A percentile compares a stretch with the other conserved stretches of the same genome.
These are phyloP conservation scores for Trissolcus brochymenae DNA, from an alignment of 2,888 invertebrate species.

Conservation along the genomic window DNA sequence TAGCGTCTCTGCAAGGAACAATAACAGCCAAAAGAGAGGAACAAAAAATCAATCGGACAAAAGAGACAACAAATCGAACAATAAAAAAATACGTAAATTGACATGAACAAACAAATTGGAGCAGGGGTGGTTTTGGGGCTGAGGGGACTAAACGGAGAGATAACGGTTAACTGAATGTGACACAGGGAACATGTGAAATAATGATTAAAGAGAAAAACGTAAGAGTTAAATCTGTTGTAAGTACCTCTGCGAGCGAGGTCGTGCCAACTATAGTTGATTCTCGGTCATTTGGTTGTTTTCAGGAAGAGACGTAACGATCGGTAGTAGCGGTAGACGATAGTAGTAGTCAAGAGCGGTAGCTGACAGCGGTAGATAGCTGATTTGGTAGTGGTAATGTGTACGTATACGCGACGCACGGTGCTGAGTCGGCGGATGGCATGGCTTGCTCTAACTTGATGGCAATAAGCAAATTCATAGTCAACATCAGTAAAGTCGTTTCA, in stretches of 20 bases:
- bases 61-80: conserved; percentile 1
- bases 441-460: conserved; percentile 75
- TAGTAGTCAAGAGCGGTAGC: conserved; percentile 68
- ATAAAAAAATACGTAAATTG: conserved; percentile 10
- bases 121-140: neutral
- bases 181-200: conserved; percentile 30
- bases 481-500: conserved; percentile 55
- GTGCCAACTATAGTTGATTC: conserved; percentile 74
- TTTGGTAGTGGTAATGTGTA: conserved; percentile 75
- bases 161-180: neutral
- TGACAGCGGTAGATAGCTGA: conserved; percentile 72
- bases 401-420: conserved; percentile 75
- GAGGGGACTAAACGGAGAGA: neutral
- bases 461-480: conserved; percentile 66
- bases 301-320: conserved; percentile 74
- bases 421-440: conserved; percentile 73
- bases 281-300: conserved; percentile 69
- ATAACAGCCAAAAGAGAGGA: conserved; percentile 24
- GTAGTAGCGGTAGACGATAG: conserved; percentile 72
- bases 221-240: conserved; percentile 68
- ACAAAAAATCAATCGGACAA: conserved; percentile 12
- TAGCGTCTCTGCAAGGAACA: conserved; percentile 51
- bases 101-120: conserved; percentile 1
- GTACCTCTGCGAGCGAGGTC: conserved; percentile 76
- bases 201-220: conserved; percentile 59